Evolutionary conservation across 2,113 vertebrate species (phyloP).

Genomic region (Sclerurus mexicanus): DNA sequence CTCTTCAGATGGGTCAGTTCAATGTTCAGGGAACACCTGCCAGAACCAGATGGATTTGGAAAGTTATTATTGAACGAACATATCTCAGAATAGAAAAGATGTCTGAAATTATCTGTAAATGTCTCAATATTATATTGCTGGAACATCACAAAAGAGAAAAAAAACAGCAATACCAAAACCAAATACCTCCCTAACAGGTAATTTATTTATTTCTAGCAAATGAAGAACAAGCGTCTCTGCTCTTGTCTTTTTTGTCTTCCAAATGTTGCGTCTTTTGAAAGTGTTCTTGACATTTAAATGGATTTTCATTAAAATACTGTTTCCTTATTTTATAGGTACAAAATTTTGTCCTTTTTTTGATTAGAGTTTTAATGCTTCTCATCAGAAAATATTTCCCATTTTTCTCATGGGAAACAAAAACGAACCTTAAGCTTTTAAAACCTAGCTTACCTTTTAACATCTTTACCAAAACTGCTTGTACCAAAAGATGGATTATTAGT

Average conservation of each 20-base stretch:
- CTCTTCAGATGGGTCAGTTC: not conserved
- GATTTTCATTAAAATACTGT: not conserved
- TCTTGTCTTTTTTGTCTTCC: not conserved
- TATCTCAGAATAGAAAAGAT: not conserved
- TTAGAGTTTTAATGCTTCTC: not conserved
- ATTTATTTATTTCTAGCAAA: not conserved
- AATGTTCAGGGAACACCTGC: not conserved
- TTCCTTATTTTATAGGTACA: not conserved
- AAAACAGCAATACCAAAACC: not conserved
- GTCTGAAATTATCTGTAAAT: not conserved
- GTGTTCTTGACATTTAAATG: not conserved
- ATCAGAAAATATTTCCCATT: not conserved
- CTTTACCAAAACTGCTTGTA: not conserved
- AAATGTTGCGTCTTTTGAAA: not conserved
- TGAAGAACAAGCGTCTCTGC: not conserved
- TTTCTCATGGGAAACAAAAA: not conserved
- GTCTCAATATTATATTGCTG: not conserved
- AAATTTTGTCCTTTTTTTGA: not conserved
- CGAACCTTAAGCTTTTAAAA: not conserved
- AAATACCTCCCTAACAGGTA: rapidly evolving
- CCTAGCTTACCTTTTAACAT: not conserved
- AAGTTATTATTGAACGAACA: not conserved
- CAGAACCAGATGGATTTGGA: not conserved
- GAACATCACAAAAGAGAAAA: not conserved
- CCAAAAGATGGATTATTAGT: not conserved